Conservation (phyloP, 2,113 vertebrate genomes). For the Tupaia chinensis region DNA sequence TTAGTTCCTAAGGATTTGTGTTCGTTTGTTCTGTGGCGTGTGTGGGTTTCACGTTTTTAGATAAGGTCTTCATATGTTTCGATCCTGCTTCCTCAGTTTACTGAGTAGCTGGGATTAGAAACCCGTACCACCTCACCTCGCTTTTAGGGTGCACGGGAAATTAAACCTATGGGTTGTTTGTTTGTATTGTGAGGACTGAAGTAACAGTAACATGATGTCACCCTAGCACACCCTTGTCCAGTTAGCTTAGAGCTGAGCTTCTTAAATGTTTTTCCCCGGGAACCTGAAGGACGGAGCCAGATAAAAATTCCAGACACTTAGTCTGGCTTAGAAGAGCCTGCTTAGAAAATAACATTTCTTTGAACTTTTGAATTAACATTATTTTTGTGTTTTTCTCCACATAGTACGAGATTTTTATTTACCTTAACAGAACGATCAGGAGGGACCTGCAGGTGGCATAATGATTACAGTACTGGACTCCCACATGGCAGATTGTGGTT, state of each 20-base stretch:
- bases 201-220: not conserved
- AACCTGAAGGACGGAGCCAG: not conserved
- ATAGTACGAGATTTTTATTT: not conserved
- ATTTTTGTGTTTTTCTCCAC: not conserved
- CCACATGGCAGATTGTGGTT: too few species aligned
- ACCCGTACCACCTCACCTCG: too few species aligned
- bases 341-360: constrained; percentile 28
- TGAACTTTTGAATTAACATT: not conserved
- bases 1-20: not conserved
- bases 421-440: not conserved
- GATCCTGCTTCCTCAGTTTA: too few species aligned
- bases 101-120: too few species aligned
- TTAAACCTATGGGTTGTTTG: too few species aligned
- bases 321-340: not conserved
- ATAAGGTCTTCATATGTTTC: too few species aligned
- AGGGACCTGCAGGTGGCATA: not conserved
- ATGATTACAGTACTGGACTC: too few species aligned
- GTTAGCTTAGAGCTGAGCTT: not conserved
- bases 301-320: not conserved
- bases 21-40: not conserved
- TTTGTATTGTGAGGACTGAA: not conserved
- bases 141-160: too few species aligned
- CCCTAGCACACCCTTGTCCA: not conserved
- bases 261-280: not conserved
- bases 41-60: too few species aligned